phyloP scores from a whole-genome alignment of 2,888 invertebrate genomes.

The Archips crataeganus region DNA sequence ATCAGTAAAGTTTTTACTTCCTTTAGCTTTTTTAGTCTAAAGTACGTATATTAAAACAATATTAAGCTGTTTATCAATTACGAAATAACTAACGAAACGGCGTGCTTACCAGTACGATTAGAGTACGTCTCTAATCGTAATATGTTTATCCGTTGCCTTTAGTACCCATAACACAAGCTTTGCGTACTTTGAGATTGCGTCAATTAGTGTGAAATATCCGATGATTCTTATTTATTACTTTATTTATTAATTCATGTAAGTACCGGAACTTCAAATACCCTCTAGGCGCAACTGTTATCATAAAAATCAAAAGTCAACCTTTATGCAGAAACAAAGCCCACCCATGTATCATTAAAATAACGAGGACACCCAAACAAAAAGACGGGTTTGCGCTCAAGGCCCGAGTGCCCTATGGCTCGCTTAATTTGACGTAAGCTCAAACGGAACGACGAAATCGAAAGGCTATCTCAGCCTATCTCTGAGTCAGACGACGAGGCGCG shows the following conservation, averaged over 20 bases:
- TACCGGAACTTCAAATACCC: background rate
- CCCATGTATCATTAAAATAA: slow-evolving; percentile 41
- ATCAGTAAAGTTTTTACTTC: no score
- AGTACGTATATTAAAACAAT: no score
- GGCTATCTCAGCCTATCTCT: slow-evolving; percentile 83
- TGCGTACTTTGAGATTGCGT: no score
- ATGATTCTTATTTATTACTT: no score
- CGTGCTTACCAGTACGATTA: no score
- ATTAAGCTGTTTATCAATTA: no score
- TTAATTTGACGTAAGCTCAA: slow-evolving; percentile 53
- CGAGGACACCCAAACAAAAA: slow-evolving; percentile 28
- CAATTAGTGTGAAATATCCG: no score
- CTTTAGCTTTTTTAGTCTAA: background rate
- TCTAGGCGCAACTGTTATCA: background rate
- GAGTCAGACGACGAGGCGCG: slow-evolving; percentile 62
- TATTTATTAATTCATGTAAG: no score
- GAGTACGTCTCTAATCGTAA: no score
- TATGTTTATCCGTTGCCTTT: no score
- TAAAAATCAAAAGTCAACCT: slow-evolving; percentile 6
- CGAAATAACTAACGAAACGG: no score
- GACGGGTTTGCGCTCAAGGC: slow-evolving; percentile 58
- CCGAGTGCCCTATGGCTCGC: slow-evolving; percentile 50
- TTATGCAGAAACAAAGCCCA: slow-evolving; percentile 27
- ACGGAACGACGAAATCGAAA: slow-evolving; percentile 79
- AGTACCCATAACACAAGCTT: no score